Conservation (phyloP, 2,888 invertebrate genomes). For the Bombylius discolor region DNA sequence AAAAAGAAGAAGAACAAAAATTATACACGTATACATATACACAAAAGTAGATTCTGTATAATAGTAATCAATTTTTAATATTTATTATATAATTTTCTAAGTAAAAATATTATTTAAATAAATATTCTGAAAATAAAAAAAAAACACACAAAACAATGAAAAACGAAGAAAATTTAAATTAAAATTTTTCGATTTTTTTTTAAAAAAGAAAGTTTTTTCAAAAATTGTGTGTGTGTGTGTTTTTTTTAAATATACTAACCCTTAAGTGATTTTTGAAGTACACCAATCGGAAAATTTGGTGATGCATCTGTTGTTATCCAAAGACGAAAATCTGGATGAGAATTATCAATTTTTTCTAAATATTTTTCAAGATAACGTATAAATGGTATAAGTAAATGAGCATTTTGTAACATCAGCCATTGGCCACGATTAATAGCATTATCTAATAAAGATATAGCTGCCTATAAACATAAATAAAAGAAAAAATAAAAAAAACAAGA, state of each 20-base stretch:
- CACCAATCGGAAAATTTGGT: slow-evolving; percentile 76
- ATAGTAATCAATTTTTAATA: no score
- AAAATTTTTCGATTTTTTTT: neutral
- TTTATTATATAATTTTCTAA: no score
- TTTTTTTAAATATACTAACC: slow-evolving; percentile 34
- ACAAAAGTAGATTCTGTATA: no score
- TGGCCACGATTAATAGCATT: slow-evolving; percentile 61
- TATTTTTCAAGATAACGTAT: slow-evolving; percentile 69
- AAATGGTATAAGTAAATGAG: slow-evolving; percentile 71
- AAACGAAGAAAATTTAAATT: neutral
- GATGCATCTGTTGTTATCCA: slow-evolving; percentile 90
- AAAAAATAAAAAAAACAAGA: neutral
- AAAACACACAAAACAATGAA: no score
- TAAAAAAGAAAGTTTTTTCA: neutral
- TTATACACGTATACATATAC: no score
- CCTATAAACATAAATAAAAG: slow-evolving; percentile 35
- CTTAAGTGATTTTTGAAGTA: slow-evolving; percentile 73
- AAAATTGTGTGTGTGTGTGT: neutral
- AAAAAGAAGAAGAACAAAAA: no score
- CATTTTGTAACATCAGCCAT: slow-evolving; percentile 90
- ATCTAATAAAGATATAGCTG: slow-evolving; percentile 55
- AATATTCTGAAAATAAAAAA: no score
- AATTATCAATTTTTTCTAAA: slow-evolving; percentile 62
- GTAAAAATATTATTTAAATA: no score
- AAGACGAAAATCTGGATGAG: slow-evolving; percentile 81